A percentile compares a stretch with the other conserved stretches of the same genome.
These are phyloP conservation scores for Mormyrus lacerda DNA, from an alignment of 2,113 vertebrate species.

Conservation along the genomic window DNA sequence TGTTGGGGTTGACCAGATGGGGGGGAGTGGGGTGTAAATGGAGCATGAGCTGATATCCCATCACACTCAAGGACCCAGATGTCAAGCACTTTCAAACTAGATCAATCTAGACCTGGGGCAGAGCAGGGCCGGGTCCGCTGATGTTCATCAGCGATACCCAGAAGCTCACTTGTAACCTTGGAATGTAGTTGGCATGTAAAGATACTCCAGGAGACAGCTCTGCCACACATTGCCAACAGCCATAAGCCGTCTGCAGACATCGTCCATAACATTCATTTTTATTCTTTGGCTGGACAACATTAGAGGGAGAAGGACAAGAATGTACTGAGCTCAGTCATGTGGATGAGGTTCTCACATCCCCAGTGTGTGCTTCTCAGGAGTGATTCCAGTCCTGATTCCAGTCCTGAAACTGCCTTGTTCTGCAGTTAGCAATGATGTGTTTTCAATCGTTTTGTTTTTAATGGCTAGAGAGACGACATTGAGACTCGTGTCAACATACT, in stretches of 20 bases:
- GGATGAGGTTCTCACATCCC: neutral
- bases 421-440: neutral
- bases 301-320: neutral
- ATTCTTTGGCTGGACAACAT: neutral
- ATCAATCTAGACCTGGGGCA: neutral
- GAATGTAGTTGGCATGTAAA: neutral
- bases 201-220: slow-evolving; percentile 2
- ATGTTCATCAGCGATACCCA: neutral
- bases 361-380: neutral
- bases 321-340: neutral
- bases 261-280: neutral
- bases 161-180: neutral
- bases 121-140: neutral
- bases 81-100: neutral
- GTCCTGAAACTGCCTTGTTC: neutral
- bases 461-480: neutral
- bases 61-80: slow-evolving; percentile 9
- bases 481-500: neutral
- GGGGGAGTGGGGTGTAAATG: neutral
- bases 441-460: neutral
- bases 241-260: neutral
- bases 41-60: no score
- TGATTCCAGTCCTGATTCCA: neutral
- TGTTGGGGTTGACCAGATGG: neutral
- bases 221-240: neutral